phyloP scores from a whole-genome alignment of 2,888 invertebrate species.

The Lasioglossum zephyrum region DNA sequence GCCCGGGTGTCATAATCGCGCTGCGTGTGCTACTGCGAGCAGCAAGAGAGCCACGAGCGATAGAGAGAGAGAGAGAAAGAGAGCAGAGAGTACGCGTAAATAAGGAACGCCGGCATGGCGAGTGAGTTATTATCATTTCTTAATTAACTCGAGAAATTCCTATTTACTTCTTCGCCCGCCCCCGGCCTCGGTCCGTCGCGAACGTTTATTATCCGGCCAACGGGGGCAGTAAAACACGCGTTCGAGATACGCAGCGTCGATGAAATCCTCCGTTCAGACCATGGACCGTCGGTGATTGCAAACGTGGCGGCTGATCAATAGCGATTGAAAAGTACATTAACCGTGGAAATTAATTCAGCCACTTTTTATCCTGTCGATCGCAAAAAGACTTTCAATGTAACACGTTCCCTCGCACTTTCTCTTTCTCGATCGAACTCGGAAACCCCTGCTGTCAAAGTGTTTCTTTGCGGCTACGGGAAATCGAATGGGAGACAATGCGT shows the following conservation, averaged over 20 bases:
- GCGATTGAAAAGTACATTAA: background rate
- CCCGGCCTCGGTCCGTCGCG: slow-evolving; percentile 10
- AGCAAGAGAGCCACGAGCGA: background rate
- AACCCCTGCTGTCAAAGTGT: background rate
- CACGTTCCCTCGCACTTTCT: background rate
- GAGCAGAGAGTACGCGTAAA: slow-evolving; percentile 26
- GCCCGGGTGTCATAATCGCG: slow-evolving; percentile 59
- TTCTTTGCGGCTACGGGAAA: background rate
- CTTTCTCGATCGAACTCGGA: background rate
- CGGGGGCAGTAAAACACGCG: slow-evolving; percentile 17
- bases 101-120: slow-evolving; percentile 20
- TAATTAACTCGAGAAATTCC: slow-evolving; percentile 53
- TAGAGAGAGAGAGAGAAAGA: background rate
- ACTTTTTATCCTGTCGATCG: background rate
- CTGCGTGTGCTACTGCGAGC: slow-evolving; percentile 29
- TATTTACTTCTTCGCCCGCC: slow-evolving; percentile 53
- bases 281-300: background rate
- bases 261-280: slow-evolving; percentile 8
- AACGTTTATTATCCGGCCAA: slow-evolving; percentile 32
- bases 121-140: slow-evolving; percentile 64
- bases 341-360: background rate
- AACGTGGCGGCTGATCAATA: background rate
- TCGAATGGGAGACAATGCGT: background rate
- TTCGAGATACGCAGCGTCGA: background rate
- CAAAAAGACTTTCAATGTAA: background rate